These are phyloP conservation scores for Centropus unirufus DNA, from an alignment of 2,113 vertebrate species.

Conservation along the genomic window DNA sequence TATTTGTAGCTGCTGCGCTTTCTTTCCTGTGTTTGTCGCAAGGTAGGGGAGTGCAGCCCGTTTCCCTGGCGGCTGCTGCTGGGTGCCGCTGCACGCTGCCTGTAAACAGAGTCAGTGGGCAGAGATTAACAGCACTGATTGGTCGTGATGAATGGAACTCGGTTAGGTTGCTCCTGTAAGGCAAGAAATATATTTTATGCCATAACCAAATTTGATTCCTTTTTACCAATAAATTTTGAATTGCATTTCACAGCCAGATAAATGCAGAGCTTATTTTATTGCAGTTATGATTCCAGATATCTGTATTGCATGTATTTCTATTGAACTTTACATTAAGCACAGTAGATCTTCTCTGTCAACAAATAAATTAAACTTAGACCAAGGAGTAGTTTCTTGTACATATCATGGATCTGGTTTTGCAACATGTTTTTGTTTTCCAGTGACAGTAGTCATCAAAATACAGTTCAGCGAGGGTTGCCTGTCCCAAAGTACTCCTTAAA, in stretches of 20 bases:
- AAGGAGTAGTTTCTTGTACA: not conserved
- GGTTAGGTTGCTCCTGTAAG: slow-evolving; percentile 32
- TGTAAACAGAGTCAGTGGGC: not conserved
- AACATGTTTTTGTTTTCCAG: not conserved
- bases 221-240: slow-evolving; percentile 71
- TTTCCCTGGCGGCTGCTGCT: not conserved
- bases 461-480: not conserved
- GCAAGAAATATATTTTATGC: slow-evolving; percentile 49
- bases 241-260: slow-evolving; percentile 66
- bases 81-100: not conserved
- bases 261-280: slow-evolving; percentile 64
- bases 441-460: not conserved
- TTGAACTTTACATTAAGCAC: slow-evolving; percentile 49
- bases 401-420: not conserved
- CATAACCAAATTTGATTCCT: slow-evolving; percentile 70
- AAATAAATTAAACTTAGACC: slow-evolving; percentile 33
- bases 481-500: not conserved
- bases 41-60: not conserved
- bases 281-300: slow-evolving; percentile 1
- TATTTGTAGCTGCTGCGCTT: not conserved
- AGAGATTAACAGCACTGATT: slow-evolving; percentile 26
- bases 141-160: slow-evolving; percentile 45
- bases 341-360: slow-evolving; percentile 42
- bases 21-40: not conserved
- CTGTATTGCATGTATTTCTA: not conserved